These are phyloP conservation scores for Colaptes auratus DNA, from an alignment of 2,113 vertebrate genomes.

Conservation along the genomic window DNA sequence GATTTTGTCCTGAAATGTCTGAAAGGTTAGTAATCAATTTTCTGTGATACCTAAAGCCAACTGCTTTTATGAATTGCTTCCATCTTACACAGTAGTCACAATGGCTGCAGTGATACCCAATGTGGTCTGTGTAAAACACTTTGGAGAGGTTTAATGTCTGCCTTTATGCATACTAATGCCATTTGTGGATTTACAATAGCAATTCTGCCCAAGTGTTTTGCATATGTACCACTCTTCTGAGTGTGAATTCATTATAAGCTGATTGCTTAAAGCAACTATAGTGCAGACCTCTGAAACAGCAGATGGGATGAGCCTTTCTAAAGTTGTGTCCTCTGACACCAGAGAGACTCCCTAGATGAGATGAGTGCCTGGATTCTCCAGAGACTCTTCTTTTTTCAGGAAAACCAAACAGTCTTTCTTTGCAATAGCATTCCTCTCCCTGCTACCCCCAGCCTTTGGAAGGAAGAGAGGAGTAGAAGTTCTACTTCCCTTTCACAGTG, in stretches of 20 bases:
- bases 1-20: background rate
- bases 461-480: background rate
- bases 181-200: background rate
- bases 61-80: background rate
- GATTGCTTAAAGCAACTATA: background rate
- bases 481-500: background rate
- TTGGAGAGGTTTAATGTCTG: slow-evolving; percentile 7
- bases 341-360: background rate
- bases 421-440: background rate
- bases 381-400: background rate
- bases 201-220: background rate
- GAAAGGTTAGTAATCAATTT: background rate
- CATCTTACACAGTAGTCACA: background rate
- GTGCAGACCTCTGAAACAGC: background rate
- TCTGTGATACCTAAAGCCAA: background rate
- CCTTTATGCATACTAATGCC: background rate
- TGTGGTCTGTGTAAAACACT: background rate
- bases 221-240: background rate
- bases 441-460: background rate
- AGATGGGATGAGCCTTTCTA: background rate
- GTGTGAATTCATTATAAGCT: background rate
- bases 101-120: background rate
- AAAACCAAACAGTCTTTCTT: background rate
- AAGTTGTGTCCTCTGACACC: background rate
- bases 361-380: background rate